Conservation (phyloP, 2,888 invertebrate species). For the Pocota personata region DNA sequence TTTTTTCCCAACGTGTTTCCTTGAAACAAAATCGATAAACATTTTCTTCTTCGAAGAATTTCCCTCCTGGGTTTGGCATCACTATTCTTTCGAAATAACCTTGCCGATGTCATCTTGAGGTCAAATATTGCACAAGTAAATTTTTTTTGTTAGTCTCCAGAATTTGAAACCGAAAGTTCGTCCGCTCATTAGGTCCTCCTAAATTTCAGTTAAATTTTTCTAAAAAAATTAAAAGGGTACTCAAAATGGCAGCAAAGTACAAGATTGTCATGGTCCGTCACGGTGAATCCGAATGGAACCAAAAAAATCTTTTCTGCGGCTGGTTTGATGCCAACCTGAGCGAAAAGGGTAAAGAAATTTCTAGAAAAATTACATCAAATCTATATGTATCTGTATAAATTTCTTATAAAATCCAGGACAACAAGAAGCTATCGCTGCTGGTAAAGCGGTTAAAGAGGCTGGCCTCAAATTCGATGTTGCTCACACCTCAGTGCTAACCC, state of each 20-base stretch:
- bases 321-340: conserved; percentile 90
- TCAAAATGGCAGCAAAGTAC: conserved; percentile 83
- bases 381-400: neutral
- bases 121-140: conserved; percentile 74
- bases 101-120: conserved; percentile 75
- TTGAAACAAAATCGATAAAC: neutral
- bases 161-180: conserved; percentile 48
- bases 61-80: conserved; percentile 56
- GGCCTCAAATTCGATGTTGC: conserved; percentile 91
- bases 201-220: conserved; percentile 9
- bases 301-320: conserved; percentile 89
- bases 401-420: conserved; percentile 76
- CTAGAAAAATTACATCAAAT: neutral
- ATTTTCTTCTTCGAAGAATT: conserved; percentile 27
- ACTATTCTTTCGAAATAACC: conserved; percentile 75
- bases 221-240: conserved; percentile 48
- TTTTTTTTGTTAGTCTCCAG: conserved; percentile 53
- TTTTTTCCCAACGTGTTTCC: too few relatives aligned
- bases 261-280: conserved; percentile 90
- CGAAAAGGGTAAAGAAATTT: conserved; percentile 85
- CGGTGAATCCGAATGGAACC: conserved; percentile 91
- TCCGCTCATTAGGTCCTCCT: conserved; percentile 8
- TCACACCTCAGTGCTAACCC: conserved; percentile 91
- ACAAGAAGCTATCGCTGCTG: conserved; percentile 85
- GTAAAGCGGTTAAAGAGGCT: conserved; percentile 90